Percentiles rank a stretch among this genome's conserved stretches.
Evolutionary conservation across 37 sponge, comb jelly and placozoan species (phyloP).

Genomic region (Corticium candelabrum): DNA sequence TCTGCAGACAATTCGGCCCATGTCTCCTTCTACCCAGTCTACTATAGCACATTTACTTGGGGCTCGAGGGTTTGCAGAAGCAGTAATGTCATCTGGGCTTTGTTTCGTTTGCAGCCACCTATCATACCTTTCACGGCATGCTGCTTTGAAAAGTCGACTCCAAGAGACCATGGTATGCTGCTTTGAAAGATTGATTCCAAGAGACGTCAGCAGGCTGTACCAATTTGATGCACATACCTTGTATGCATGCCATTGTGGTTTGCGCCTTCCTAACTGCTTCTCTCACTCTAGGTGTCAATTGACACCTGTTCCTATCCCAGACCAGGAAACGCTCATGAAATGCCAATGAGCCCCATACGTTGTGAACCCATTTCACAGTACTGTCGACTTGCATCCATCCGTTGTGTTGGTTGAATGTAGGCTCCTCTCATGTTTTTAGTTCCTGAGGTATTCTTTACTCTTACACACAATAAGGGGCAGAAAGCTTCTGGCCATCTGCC

Average conservation of each 20-base stretch:
- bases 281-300: slow-evolving; percentile 15
- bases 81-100: slow-evolving; percentile 21
- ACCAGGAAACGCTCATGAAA: slow-evolving; percentile 31
- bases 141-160: slow-evolving; percentile 33
- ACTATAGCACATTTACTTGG: slow-evolving; percentile 22
- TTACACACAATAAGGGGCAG: too few species aligned
- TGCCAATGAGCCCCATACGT: slow-evolving; percentile 22
- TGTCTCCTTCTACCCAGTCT: slow-evolving; percentile 30
- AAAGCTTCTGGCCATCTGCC: slow-evolving; percentile 39
- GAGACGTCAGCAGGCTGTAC: slow-evolving; percentile 44
- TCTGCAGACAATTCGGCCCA: slow-evolving; percentile 32
- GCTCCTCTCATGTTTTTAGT: too few species aligned
- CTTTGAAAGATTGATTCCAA: slow-evolving; percentile 45
- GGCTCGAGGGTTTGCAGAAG: slow-evolving; percentile 33
- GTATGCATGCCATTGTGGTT: slow-evolving; percentile 22
- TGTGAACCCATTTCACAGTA: slow-evolving; percentile 33
- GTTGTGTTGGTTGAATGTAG: too few species aligned
- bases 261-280: background rate
- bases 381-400: slow-evolving; percentile 44
- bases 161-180: slow-evolving; percentile 18
- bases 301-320: slow-evolving; percentile 59
- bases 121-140: slow-evolving; percentile 25
- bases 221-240: slow-evolving; percentile 24
- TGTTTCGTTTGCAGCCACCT: slow-evolving; percentile 34
- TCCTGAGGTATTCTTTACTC: slow-evolving; percentile 11